Percentiles rank a stretch among this genome's conserved stretches.
phyloP scores from a whole-genome alignment of 2,888 invertebrate genomes.

The Tillus elongatus region DNA sequence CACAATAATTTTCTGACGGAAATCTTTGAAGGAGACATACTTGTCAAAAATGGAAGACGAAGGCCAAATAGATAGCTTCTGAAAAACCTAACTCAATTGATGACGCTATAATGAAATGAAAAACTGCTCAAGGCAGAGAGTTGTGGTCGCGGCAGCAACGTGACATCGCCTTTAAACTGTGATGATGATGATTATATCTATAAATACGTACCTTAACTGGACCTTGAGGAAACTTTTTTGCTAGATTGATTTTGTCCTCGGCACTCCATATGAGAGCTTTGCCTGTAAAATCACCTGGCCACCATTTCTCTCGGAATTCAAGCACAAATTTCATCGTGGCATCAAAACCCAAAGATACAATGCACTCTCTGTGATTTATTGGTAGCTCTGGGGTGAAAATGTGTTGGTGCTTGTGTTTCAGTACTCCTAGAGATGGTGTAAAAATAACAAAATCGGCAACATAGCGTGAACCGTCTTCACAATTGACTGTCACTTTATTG shows the following conservation, averaged over 20 bases:
- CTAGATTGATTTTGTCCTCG: conserved; percentile 36
- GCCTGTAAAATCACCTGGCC: conserved; percentile 48
- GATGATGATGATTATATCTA: no score
- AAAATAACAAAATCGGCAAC: conserved; percentile 55
- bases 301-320: conserved; percentile 55
- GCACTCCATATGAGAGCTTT: conserved; percentile 52
- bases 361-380: conserved; percentile 46
- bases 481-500: conserved; percentile 41
- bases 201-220: conserved; percentile 18
- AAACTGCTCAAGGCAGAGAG: no score
- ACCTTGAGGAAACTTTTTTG: conserved; percentile 29
- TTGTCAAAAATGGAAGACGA: no score
- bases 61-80: no score
- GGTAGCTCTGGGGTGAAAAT: conserved; percentile 52
- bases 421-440: conserved; percentile 59
- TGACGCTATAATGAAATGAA: no score
- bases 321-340: conserved; percentile 59
- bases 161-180: no score
- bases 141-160: no score
- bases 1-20: no score
- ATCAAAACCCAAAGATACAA: conserved; percentile 54
- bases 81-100: no score
- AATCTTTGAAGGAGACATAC: no score
- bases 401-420: conserved; percentile 48
- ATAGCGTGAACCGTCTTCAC: conserved; percentile 46